These are phyloP conservation scores for Sminthurides aquaticus DNA, from an alignment of 2,888 invertebrate species.

Conservation along the genomic window DNA sequence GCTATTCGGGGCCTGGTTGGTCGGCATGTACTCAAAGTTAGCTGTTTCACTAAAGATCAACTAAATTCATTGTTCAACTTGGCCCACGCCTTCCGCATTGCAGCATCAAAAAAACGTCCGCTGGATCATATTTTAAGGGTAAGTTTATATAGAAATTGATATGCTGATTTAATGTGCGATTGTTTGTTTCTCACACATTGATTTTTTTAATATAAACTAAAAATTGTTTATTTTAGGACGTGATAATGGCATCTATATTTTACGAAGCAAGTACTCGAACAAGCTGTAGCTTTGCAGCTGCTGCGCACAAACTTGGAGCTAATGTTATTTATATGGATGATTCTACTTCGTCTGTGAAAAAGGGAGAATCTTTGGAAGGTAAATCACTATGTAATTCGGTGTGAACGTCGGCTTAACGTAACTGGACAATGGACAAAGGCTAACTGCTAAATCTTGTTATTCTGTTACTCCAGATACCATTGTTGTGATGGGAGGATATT, in stretches of 20 bases:
- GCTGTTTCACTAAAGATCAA: slow-evolving; percentile 78
- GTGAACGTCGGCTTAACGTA: neutral
- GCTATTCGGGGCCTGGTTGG: slow-evolving; percentile 51
- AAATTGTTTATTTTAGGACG: slow-evolving; percentile 50
- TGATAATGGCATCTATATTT: slow-evolving; percentile 91
- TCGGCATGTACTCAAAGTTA: slow-evolving; percentile 76
- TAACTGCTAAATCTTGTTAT: neutral
- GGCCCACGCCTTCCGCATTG: slow-evolving; percentile 76
- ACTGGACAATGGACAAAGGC: neutral
- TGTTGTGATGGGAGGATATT: slow-evolving; percentile 80
- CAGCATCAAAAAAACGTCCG: slow-evolving; percentile 72
- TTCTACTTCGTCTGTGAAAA: slow-evolving; percentile 83
- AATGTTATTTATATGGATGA: slow-evolving; percentile 84
- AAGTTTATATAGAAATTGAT: slow-evolving; percentile 25
- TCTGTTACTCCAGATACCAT: slow-evolving; percentile 63
- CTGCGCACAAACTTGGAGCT: slow-evolving; percentile 94
- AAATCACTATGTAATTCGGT: too few species aligned
- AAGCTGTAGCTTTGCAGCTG: slow-evolving; percentile 89
- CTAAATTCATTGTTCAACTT: slow-evolving; percentile 89
- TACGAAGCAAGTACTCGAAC: slow-evolving; percentile 97
- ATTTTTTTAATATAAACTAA: slow-evolving; percentile 7
- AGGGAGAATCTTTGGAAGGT: slow-evolving; percentile 91
- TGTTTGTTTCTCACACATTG: too few species aligned
- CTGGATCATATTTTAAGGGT: slow-evolving; percentile 75
- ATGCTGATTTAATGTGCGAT: too few species aligned